Evolutionary conservation across 2,797 vertebrate genomes (phyloP), one percentile per base, ranked within the genome.

Genomic region (Labroides dimidiatus): DNA sequence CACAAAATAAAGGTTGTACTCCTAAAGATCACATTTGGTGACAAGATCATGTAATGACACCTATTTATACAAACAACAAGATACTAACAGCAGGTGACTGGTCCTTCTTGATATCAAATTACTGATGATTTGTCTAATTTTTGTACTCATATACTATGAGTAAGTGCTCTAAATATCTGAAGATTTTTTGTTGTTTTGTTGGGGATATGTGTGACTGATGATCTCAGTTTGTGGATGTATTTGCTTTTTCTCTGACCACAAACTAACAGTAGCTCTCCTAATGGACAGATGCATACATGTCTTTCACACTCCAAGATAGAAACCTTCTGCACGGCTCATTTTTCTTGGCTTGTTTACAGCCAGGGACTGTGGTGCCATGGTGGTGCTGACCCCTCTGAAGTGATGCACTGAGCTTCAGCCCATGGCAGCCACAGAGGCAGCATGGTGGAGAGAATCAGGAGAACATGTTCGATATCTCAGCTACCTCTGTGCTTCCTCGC

Each of bases 361-460:
- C 69, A 57, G 41, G 6, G 75, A 11, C 33, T 37, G 21, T 6
- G 12, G 52, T 37, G 51, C 51, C 42, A 48, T 43, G 4, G 67
- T 75, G 62, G 62, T 61, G 66, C 69, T 20, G 49, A 51, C 63
- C 68, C 81, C 49, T 42, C 58, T 75, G 72, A 69, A 78, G 69
- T 57, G 61, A 73, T 69, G 61, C 33, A 41, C 72, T 77, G 63
- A 52, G 67, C 72, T 71, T 36, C 50, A 61, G 61, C 54, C 60
- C 64, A 45, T 48, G 21, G 69, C 50, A 63, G 64, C 69, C 54
- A 49, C 41, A 56, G 33, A 70, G 67, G 63, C 78, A 82, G 58
- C 70, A 56, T 39, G 55, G 41, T 48, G 45, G 58, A 56, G 24
- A 59, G 71, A 56, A 56, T 56, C 69, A 64, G 58, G 33, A 69